phyloP scores from a whole-genome alignment of 2,797 vertebrate species.

The Silurus aristotelis region DNA sequence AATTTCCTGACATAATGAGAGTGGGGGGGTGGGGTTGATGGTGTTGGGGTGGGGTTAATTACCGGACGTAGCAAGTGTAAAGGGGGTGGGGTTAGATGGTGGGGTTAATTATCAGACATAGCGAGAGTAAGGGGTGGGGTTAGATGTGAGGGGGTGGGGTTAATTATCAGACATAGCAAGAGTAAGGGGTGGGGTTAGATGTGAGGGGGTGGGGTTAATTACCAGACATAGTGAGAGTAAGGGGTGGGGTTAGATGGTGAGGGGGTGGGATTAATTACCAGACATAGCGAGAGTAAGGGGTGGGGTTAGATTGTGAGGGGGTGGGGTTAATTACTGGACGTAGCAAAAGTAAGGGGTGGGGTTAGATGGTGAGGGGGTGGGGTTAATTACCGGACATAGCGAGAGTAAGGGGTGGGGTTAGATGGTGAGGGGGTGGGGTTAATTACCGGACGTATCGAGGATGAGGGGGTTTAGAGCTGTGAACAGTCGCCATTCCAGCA shows the following conservation, averaged over 20 bases:
- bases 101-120: neutral
- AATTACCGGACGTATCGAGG: slow-evolving; percentile 1
- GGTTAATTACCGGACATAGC: neutral
- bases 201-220: too few species aligned
- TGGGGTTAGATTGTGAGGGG: too few species aligned
- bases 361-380: too few species aligned
- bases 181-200: slow-evolving; percentile 59
- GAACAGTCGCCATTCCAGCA: slow-evolving; percentile 85
- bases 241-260: too few species aligned
- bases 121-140: slow-evolving; percentile 59
- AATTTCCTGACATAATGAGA: neutral
- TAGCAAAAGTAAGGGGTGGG: too few species aligned
- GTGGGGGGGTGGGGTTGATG: too few species aligned
- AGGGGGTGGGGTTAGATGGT: slow-evolving; percentile 70
- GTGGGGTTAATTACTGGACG: too few species aligned
- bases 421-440: slow-evolving; percentile 69
- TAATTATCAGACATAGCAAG: slow-evolving; percentile 82
- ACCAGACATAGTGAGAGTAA: too few species aligned
- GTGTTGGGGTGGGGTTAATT: neutral
- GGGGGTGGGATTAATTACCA: too few species aligned
- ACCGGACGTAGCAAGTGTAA: neutral
- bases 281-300: too few species aligned
- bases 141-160: too few species aligned
- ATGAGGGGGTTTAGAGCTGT: slow-evolving; percentile 79
- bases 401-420: neutral